Evolutionary conservation across 2,888 invertebrate species (phyloP).

Genomic region (Catonia carolina): DNA sequence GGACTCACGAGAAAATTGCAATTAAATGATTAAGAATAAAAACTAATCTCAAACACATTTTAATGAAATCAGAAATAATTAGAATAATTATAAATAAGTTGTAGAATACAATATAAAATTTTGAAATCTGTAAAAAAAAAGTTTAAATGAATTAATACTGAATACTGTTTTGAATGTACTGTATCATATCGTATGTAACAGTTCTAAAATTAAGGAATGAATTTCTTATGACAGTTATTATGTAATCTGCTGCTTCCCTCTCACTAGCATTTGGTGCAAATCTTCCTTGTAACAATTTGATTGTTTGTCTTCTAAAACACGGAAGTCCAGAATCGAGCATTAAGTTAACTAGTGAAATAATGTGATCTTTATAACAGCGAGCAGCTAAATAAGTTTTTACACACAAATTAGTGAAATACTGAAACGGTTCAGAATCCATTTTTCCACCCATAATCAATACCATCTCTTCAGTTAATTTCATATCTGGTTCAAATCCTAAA

Average conservation of each 20-base stretch:
- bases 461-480: slow-evolving; percentile 98
- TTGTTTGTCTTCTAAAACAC: slow-evolving; percentile 97
- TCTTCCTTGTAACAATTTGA: slow-evolving; percentile 79
- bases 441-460: slow-evolving; percentile 99
- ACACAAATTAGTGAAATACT: slow-evolving; percentile 96
- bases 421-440: slow-evolving; percentile 93
- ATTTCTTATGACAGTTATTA: slow-evolving; percentile 85
- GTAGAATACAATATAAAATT: no score
- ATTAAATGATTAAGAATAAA: no score
- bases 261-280: slow-evolving; percentile 87
- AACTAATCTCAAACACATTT: no score
- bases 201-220: slow-evolving; percentile 95
- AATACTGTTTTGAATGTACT: slow-evolving; percentile 98
- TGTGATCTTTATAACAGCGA: slow-evolving; percentile 88
- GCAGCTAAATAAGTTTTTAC: slow-evolving; percentile 95
- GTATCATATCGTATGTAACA: slow-evolving; percentile 95
- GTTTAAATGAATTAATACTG: slow-evolving; percentile 91
- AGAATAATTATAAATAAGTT: no score
- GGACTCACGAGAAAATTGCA: no score
- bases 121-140: no score
- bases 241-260: slow-evolving; percentile 89
- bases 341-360: slow-evolving; percentile 90
- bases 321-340: slow-evolving; percentile 98
- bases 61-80: no score
- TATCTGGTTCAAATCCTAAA: slow-evolving; percentile 97